Base-by-base conservation (phyloP, 2,888 invertebrate genomes). In the Drosophila pseudotakahashii region DNA sequence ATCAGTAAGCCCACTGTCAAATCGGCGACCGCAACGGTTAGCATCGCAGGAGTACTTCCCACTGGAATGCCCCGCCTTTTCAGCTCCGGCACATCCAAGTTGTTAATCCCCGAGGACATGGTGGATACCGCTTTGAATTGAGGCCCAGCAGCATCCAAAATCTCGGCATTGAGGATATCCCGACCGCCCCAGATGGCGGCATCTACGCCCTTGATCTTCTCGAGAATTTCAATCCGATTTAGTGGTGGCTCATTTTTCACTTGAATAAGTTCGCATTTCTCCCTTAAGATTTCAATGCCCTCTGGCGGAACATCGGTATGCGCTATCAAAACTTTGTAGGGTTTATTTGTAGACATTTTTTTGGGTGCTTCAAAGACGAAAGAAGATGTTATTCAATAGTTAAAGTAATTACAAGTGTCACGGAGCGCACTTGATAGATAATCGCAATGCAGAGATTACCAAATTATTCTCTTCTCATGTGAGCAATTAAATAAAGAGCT, bases 71-170 rank as follows among this genome's bases (percentile, higher is more conserved):
- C 94, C 41, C 95, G 93, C 57, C 93, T 93, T 89, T 94, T 95
- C 32, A 98, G 92, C 88, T 95, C 97, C 0, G 92, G 91, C 0
- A 96, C 79, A 89, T 98, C 96, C n/a, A 98, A 94, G 78, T 97
- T 96, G 89, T 98, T 97, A 73, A 95, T 94, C 6, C 98, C 98
- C 0, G 97, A 97, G 0, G 98, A 96, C 95, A 97, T 96, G 0
- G 97, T 95, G 0, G 95, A 94, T 3, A 98, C 93, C 0, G 95
- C 94, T 92, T 96, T 96, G 53, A 98, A 90, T 53, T 94, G 93
- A 0, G 95, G 93, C 4, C 97, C 92, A 2, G 90, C 92, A 1
- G 89, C 89, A 78, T 92, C 88, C 42, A 92, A 51, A 0, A 84
- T 81, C 66, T 91, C 92, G 7, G 85, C 90, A 75, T 92, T 84